Base-by-base conservation (phyloP, 2,888 invertebrate species). In the Eumerus sabulonum region DNA sequence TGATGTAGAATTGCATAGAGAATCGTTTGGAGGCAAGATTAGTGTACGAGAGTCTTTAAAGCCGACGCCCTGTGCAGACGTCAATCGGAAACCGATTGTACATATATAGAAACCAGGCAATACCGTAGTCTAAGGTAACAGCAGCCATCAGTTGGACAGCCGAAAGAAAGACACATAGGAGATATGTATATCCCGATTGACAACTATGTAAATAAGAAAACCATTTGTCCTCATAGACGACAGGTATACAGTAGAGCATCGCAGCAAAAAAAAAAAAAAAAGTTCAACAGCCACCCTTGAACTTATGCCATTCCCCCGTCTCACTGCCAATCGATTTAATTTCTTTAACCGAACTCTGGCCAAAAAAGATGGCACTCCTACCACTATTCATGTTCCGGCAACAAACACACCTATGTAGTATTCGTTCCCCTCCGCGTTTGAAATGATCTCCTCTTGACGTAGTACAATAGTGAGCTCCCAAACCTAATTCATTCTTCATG, bases 361-460 rank as follows among this genome's bases (percentile, higher is more conserved):
- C 36, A 11, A 27, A n/a, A 18, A 18, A 16, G 17, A 60, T 48
- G 17, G 19, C 38, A 27, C 16, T 19, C 13, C 16, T 51, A 5
- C 18, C 45, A 36, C 42, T 2, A n/a, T 40, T 40, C n/a, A 40
- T 73, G 38, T 45, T 9, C 27, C 19, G 18, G 51, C 40, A 59
- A 53, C 53, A 45, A 66, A 66, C 73, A 73, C 66, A 66, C 71
- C 71, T 60, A n/a, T n/a, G n/a, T n/a, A 40, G 27, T 73, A 67
- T 67, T 67, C 42, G 3, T 7, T 27, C 27, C 7, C 7, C 7
- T 27, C 27, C 27, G 3, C 7, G 7, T 27, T 27, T 27, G 27
- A 36, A 66, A 14, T 56, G 51, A 40, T 56, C 45, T 72, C 51
- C 62, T 18, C 38, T 27, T 40, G 44, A 40, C 66, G 40, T 47